Percentiles rank a stretch among this genome's conserved stretches.
Evolutionary conservation across 92 coral and sea anemone species (phyloP).

Genomic region (Epizoanthus fatuus): DNA sequence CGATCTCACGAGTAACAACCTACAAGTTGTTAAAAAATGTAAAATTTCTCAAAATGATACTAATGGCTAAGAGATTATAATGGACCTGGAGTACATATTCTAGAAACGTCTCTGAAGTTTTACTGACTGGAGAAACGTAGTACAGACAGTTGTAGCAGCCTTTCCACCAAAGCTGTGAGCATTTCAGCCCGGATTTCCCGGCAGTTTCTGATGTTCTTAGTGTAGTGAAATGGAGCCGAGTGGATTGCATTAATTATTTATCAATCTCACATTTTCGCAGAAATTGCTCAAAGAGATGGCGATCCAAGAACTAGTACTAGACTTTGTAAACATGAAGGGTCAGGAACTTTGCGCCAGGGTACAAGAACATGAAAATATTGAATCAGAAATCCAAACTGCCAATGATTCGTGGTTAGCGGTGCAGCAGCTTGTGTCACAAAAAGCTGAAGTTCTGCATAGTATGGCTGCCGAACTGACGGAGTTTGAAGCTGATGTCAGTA

Average conservation of each 20-base stretch:
- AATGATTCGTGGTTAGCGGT: constrained; percentile 86
- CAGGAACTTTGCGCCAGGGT: constrained; percentile 85
- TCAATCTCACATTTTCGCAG: constrained; percentile 31
- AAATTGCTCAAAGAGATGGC: constrained; percentile 82
- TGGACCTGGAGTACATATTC: no score
- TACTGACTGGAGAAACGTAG: no score
- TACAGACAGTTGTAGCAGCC: no score
- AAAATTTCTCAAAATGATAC: no score
- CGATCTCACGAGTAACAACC: no score
- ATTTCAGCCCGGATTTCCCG: not conserved
- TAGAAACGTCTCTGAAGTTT: no score
- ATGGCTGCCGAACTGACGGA: constrained; percentile 75
- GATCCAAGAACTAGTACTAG: constrained; percentile 92
- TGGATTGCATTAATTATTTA: not conserved
- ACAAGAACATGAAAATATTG: constrained; percentile 76
- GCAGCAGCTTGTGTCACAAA: constrained; percentile 68
- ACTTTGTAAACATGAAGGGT: constrained; percentile 89
- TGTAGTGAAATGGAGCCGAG: not conserved
- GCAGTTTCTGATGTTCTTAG: not conserved
- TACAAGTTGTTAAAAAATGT: no score
- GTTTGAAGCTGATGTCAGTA: constrained; percentile 78
- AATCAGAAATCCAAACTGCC: constrained; percentile 81
- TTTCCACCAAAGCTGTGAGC: no score
- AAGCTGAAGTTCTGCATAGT: constrained; percentile 69
- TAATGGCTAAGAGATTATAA: no score